phyloP scores from a whole-genome alignment of 2,113 vertebrate genomes.

The Indicator maculatus region DNA sequence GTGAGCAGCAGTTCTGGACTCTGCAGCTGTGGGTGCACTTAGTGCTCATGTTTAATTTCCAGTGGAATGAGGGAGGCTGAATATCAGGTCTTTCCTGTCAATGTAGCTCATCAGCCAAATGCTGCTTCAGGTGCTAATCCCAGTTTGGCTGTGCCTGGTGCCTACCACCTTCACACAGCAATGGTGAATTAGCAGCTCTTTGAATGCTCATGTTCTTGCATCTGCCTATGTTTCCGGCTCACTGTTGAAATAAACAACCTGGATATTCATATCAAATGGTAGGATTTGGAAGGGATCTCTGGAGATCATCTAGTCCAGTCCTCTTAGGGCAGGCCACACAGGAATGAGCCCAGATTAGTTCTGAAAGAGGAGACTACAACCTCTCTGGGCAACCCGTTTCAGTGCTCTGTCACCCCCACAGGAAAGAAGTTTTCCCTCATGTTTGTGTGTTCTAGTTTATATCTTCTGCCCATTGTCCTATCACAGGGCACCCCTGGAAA shows the following conservation, averaged over 20 bases:
- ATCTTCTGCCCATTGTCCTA: too few species aligned
- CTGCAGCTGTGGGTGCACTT: background rate
- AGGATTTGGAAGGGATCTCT: too few species aligned
- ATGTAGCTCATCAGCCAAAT: background rate
- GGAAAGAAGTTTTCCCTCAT: too few species aligned
- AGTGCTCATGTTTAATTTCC: background rate
- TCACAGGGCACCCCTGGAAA: too few species aligned
- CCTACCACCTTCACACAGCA: background rate
- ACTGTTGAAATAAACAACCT: background rate
- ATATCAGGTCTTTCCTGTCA: background rate
- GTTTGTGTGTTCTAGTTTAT: too few species aligned
- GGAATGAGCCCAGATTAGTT: too few species aligned
- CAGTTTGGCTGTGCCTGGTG: background rate
- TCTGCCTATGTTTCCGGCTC: background rate
- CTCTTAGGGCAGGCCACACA: too few species aligned
- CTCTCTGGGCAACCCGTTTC: too few species aligned
- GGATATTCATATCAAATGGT: background rate
- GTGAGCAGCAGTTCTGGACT: background rate
- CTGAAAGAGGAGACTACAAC: too few species aligned
- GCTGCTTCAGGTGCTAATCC: background rate
- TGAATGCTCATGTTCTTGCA: background rate
- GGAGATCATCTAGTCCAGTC: too few species aligned
- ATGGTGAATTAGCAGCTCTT: background rate
- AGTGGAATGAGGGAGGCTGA: background rate
- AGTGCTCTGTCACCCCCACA: too few species aligned